A percentile compares a stretch with the other conserved stretches of the same genome.
Evolutionary conservation across 2,797 vertebrate genomes (phyloP).

Genomic region (Diplodus sargus): DNA sequence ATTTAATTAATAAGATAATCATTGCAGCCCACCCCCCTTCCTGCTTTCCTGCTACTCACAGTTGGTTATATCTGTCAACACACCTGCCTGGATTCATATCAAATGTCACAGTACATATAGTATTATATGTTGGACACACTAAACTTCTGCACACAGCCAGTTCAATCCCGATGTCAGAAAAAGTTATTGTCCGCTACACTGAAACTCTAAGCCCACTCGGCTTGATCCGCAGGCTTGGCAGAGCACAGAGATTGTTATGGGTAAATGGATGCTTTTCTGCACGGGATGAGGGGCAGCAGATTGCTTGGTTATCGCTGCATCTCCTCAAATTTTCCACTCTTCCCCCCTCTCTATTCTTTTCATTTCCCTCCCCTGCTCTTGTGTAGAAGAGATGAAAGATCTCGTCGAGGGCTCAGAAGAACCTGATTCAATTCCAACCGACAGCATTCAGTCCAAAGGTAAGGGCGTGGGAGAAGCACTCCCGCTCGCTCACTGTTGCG

Average conservation of each 20-base stretch:
- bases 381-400: constrained; percentile 75
- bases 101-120: constrained; percentile 32
- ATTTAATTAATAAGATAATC: too few relatives aligned
- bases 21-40: constrained; percentile 6
- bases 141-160: background rate
- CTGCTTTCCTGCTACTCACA: constrained; percentile 7
- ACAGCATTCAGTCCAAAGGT: constrained; percentile 87
- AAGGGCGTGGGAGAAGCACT: constrained; percentile 56
- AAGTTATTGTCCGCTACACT: background rate
- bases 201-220: constrained; percentile 26
- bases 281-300: constrained; percentile 32
- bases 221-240: constrained; percentile 29
- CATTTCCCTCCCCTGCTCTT: constrained; percentile 27
- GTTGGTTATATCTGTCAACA: constrained; percentile 24
- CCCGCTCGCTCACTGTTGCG: background rate
- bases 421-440: constrained; percentile 73
- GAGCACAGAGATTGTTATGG: constrained; percentile 31
- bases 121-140: constrained; percentile 34
- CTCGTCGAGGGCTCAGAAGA: constrained; percentile 72
- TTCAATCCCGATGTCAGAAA: constrained; percentile 8
- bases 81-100: constrained; percentile 30
- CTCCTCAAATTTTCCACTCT: constrained; percentile 28
- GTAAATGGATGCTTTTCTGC: constrained; percentile 42
- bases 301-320: constrained; percentile 44
- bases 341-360: constrained; percentile 13